Evolutionary conservation across 1,140 invertebrate genomes (phyloP).

Genomic region (Vanessa tameamea): DNA sequence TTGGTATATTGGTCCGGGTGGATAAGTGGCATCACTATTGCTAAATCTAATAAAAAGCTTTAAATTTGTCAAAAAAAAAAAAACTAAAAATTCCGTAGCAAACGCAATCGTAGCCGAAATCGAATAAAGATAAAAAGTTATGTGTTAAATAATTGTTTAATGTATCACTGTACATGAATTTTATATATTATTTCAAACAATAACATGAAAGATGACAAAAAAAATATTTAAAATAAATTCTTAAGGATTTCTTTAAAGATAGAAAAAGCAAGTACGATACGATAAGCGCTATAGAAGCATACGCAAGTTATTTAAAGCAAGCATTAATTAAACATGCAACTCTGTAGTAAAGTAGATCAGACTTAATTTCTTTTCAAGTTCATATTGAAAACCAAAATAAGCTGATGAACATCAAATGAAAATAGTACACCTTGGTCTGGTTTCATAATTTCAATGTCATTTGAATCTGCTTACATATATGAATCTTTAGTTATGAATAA

Average conservation of each 20-base stretch:
- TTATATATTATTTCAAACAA: no score
- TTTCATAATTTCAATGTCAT: slow-evolving; percentile 65
- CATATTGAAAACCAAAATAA: slow-evolving; percentile 60
- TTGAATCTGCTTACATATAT: slow-evolving; percentile 67
- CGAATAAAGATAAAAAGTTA: no score
- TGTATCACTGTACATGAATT: no score
- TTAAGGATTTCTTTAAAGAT: no score
- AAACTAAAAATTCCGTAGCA: background rate
- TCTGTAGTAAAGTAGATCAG: slow-evolving; percentile 31
- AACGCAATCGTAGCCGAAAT: background rate
- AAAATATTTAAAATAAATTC: no score
- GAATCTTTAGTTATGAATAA: slow-evolving; percentile 42
- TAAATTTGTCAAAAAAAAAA: background rate
- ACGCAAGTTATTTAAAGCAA: background rate
- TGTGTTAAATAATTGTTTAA: no score
- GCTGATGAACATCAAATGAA: slow-evolving; percentile 49
- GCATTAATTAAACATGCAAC: slow-evolving; percentile 27
- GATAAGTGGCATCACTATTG: background rate
- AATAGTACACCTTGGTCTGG: slow-evolving; percentile 67
- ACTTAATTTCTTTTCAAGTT: slow-evolving; percentile 51
- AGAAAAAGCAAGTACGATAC: background rate
- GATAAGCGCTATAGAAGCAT: background rate
- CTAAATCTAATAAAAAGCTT: slow-evolving; percentile 5
- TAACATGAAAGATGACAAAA: no score
- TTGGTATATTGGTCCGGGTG: slow-evolving; percentile 8